A percentile compares a stretch with the other conserved stretches of the same genome.
Evolutionary conservation across 2,888 invertebrate species (phyloP).

Genomic region (Cremastinae sp.): DNA sequence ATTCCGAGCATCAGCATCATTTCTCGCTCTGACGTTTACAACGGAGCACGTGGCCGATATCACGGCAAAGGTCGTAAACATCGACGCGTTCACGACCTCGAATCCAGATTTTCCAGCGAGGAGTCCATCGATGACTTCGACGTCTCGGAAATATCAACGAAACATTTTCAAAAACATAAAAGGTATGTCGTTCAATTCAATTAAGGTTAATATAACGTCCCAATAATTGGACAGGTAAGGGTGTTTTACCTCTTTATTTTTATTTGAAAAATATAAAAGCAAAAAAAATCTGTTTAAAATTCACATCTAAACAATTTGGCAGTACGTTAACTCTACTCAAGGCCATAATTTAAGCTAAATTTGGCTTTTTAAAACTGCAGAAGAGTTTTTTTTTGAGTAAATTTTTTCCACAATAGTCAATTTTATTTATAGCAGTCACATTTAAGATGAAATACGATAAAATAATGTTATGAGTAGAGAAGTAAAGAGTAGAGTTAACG

Average conservation of each 20-base stretch:
- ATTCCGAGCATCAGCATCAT: constrained; percentile 74
- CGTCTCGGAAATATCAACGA: constrained; percentile 70
- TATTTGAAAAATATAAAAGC: no score
- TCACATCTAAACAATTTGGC: no score
- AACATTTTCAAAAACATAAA: constrained; percentile 57
- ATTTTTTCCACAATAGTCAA: no score
- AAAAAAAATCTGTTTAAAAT: no score
- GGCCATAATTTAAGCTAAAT: no score
- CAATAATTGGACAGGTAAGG: background rate
- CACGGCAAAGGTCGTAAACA: constrained; percentile 65
- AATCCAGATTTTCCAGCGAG: constrained; percentile 68
- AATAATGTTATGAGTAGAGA: no score
- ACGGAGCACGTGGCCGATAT: constrained; percentile 58
- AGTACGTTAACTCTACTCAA: no score
- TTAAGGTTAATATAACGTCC: background rate
- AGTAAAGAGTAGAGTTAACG: no score
- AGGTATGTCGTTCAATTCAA: constrained; percentile 47
- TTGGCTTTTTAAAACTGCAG: no score
- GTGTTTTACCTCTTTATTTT: background rate
- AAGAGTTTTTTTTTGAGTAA: no score
- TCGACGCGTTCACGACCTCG: constrained; percentile 64
- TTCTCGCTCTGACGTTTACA: constrained; percentile 69
- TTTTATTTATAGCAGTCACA: no score
- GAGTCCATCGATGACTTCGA: constrained; percentile 72
- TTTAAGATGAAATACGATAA: no score